phyloP scores from a whole-genome alignment of 2,888 invertebrate genomes.

The Torymus tubicola region DNA sequence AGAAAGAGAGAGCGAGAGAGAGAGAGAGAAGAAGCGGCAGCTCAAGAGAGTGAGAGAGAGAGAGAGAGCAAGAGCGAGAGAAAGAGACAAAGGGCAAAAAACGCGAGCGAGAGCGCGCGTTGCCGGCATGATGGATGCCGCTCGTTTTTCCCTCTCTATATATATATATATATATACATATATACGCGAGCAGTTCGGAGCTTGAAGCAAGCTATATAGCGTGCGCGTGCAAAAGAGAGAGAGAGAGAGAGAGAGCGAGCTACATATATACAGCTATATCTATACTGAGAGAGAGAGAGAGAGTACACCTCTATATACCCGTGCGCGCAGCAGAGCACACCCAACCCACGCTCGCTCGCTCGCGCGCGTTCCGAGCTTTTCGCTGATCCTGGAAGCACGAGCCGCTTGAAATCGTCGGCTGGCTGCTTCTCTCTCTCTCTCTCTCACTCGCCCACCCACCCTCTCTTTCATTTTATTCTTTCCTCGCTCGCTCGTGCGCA shows the following conservation, averaged over 20 bases:
- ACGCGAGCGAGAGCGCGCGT: slow-evolving; percentile 52
- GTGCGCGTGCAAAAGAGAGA: too few relatives aligned
- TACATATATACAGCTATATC: neutral
- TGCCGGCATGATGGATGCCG: slow-evolving; percentile 62
- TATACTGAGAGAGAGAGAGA: neutral
- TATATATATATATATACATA: neutral
- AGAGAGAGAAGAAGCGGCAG: slow-evolving; percentile 17
- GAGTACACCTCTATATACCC: too few relatives aligned
- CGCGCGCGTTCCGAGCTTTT: slow-evolving; percentile 66
- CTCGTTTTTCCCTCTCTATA: slow-evolving; percentile 62
- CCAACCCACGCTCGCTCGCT: too few relatives aligned
- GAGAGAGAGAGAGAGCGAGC: neutral
- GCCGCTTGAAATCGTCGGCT: slow-evolving; percentile 64
- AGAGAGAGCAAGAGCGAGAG: slow-evolving; percentile 49
- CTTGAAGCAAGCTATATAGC: too few relatives aligned
- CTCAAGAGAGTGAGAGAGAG: too few relatives aligned
- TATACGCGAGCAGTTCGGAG: too few relatives aligned
- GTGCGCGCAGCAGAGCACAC: too few relatives aligned
- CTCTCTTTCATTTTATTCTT: slow-evolving; percentile 50
- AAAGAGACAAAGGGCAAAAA: slow-evolving; percentile 31
- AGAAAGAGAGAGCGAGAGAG: slow-evolving; percentile 43
- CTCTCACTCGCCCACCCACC: slow-evolving; percentile 51
- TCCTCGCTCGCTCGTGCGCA: slow-evolving; percentile 36
- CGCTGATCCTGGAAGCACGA: slow-evolving; percentile 71
- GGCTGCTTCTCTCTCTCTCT: slow-evolving; percentile 32